A percentile compares a stretch with the other conserved stretches of the same genome.
Evolutionary conservation across 35 echinoderm and acorn worm species (phyloP).

Genomic region (Patiria miniata): DNA sequence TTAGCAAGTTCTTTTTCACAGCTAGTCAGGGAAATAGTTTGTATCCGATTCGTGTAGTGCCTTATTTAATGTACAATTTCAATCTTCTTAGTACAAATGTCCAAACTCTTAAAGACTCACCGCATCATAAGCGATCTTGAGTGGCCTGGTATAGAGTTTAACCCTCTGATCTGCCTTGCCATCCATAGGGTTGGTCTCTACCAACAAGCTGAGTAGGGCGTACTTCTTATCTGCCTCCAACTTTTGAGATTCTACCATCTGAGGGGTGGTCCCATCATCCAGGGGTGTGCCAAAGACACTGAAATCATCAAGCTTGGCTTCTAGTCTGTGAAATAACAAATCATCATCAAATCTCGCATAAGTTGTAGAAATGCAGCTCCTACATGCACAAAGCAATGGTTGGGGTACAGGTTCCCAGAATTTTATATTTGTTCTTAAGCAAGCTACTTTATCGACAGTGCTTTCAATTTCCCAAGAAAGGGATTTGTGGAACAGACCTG

Average conservation of each 20-base stretch:
- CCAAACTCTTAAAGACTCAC: conserved; percentile 67
- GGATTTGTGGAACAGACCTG: no score
- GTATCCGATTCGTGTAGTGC: no score
- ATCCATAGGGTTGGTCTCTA: conserved; percentile 91
- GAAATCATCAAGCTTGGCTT: conserved; percentile 76
- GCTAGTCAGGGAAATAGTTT: no score
- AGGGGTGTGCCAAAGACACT: conserved; percentile 76
- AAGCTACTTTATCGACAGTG: no score
- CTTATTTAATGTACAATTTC: no score
- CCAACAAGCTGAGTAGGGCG: conserved; percentile 56
- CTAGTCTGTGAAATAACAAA: conserved; percentile 39
- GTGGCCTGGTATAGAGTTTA: conserved; percentile 69
- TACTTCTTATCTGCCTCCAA: conserved; percentile 56
- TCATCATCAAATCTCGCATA: no score
- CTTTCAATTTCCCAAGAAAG: no score
- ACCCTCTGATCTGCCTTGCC: conserved; percentile 91
- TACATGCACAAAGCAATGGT: no score
- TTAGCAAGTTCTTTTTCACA: no score
- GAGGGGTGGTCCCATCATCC: conserved; percentile 62
- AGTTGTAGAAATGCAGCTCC: no score
- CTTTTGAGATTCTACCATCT: conserved; percentile 95
- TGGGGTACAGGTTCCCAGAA: no score
- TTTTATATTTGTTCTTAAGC: no score
- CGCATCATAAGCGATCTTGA: conserved; percentile 96
- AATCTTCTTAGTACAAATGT: not conserved